A percentile compares a stretch with the other conserved stretches of the same genome.
phyloP scores from a whole-genome alignment of 37 sponge, comb jelly and placozoan species.

The Hexactinellida sp. region DNA sequence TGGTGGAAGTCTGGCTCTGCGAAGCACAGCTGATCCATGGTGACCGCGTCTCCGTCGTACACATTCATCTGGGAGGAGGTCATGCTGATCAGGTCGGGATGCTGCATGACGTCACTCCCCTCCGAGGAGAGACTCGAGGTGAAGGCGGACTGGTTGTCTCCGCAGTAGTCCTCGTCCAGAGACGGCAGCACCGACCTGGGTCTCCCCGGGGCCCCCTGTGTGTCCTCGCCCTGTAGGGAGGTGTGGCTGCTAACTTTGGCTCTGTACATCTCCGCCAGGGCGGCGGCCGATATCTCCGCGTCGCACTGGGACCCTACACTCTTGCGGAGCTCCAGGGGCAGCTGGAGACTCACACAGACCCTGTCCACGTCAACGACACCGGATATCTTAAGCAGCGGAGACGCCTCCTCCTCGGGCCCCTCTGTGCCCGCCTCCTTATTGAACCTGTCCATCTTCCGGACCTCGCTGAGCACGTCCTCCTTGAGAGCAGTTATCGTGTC shows the following conservation, averaged over 20 bases:
- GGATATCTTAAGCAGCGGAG: neutral
- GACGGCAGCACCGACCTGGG: neutral
- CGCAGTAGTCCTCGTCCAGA: neutral
- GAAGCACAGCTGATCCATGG: neutral
- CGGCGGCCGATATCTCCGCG: neutral
- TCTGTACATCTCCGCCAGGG: neutral
- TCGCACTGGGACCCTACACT: neutral
- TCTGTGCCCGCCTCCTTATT: neutral
- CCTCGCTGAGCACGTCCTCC: neutral
- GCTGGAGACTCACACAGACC: neutral
- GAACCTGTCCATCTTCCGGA: neutral
- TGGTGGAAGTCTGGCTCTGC: neutral
- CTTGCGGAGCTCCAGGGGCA: neutral
- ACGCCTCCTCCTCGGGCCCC: neutral
- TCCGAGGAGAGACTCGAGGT: neutral
- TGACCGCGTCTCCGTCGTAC: neutral
- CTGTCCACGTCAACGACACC: neutral
- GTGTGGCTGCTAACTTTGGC: neutral
- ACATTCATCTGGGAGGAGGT: constrained; percentile 12
- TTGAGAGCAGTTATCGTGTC: neutral
- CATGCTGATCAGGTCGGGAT: neutral
- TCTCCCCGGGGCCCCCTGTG: neutral
- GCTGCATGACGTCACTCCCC: neutral
- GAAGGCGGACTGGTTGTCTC: neutral
- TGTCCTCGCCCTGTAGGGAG: neutral